A percentile compares a stretch with the other conserved stretches of the same genome.
These are phyloP conservation scores for Neoaliturus tenellus DNA, from an alignment of 2,888 invertebrate species.

Conservation along the genomic window DNA sequence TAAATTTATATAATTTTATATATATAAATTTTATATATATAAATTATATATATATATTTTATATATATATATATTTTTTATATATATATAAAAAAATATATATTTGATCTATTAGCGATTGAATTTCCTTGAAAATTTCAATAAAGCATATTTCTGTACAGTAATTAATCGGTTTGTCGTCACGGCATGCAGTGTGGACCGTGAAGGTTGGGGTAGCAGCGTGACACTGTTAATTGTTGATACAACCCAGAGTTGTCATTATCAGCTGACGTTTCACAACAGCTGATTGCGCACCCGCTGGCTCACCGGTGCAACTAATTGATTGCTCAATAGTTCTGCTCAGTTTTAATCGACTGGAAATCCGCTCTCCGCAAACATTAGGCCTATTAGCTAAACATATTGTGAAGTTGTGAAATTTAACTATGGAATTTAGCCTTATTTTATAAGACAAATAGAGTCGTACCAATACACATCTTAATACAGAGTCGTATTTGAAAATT, in stretches of 20 bases:
- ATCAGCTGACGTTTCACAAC: not conserved
- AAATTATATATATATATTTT: too few relatives aligned
- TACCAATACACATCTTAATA: too few relatives aligned
- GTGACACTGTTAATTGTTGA: slow-evolving; percentile 40
- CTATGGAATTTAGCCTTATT: not conserved
- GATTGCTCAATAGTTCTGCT: slow-evolving; percentile 5
- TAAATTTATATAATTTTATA: too few relatives aligned
- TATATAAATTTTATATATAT: too few relatives aligned
- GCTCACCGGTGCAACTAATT: slow-evolving; percentile 34
- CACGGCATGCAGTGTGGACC: not conserved
- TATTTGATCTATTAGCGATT: too few relatives aligned
- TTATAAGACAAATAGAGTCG: too few relatives aligned
- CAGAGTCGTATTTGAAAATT: too few relatives aligned
- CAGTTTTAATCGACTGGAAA: slow-evolving; percentile 35
- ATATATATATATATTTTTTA: too few relatives aligned
- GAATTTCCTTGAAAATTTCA: not conserved
- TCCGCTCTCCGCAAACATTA: slow-evolving; percentile 28
- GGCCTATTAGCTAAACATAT: not conserved
- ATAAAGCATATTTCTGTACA: not conserved
- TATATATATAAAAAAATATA: too few relatives aligned
- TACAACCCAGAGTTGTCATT: not conserved
- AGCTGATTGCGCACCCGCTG: slow-evolving; percentile 9
- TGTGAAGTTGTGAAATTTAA: not conserved
- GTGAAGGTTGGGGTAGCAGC: slow-evolving; percentile 19
- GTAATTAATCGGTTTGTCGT: not conserved